Evolutionary conservation across 2,797 vertebrate genomes (phyloP), one percentile per base, ranked within the genome.

Genomic region (Rousettus madagascariensis): DNA sequence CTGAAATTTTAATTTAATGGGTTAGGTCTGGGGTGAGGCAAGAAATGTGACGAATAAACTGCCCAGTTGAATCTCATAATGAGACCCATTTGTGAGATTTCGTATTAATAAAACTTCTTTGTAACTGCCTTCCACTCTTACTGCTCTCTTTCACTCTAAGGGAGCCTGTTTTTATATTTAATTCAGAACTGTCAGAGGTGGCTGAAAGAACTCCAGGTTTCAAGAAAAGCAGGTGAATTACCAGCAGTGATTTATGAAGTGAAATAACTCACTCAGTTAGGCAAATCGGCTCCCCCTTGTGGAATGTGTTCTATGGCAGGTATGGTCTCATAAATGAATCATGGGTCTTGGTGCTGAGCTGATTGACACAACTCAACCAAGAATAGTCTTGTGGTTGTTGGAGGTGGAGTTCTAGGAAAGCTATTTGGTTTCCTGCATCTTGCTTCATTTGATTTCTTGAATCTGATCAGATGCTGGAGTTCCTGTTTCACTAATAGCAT

Each of bases 241-340:
- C 86, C 90, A 38, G 92, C 88, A 41, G 89, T 91, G 97, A 97
- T 98, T 97, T 95, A 97, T 61, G 94, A 95, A 97, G 72, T 16
- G 43, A 77, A 97, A 15, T 74, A 92, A 49, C 68, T 82, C 17
- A 82, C 38, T 97, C 2, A 63, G 74, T 95, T 93, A 43, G 95
- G 97, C 98, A 71, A 95, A 97, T 97, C 86, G 72, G 98, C 98
- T 98, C 98, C 98, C 98, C 98, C 98, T 98, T 97, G 98, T 98
- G 98, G 98, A 95, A 55, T 26, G 13, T 89, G 20, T 49, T 93
- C 97, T 61, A 4, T 24, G 90, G 97, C 89, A 74, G 61, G 5
- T 95, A 89, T 22, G 49, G 72, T 74, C 53, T 77, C 20, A 53
- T 43, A 72, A 43, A 51, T 5, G 30, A 94, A 30, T 46, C 74